Percentiles rank a stretch among this genome's conserved stretches.
phyloP scores from a whole-genome alignment of 2,888 invertebrate species.

The Pristionchus japonicus region DNA sequence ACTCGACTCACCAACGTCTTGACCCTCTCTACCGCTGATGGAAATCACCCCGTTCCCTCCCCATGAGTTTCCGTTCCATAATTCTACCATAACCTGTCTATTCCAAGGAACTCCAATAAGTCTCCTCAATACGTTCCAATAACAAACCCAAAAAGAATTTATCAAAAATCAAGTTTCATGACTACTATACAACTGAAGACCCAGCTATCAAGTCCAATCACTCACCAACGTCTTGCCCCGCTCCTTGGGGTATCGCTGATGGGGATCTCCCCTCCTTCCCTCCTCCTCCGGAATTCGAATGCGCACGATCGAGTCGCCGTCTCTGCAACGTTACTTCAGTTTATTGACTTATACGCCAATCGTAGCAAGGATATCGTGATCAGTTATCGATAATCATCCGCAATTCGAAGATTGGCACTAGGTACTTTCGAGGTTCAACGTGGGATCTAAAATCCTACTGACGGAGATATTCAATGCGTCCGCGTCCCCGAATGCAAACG shows the following conservation, averaged over 20 bases:
- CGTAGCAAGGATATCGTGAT: not conserved
- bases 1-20: not conserved
- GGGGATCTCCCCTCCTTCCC: constrained; percentile 40
- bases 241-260: constrained; percentile 66
- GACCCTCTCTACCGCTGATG: not conserved
- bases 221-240: constrained; percentile 59
- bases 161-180: not conserved
- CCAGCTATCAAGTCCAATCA: not conserved
- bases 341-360: not conserved
- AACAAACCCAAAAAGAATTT: too few species aligned
- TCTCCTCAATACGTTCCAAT: too few species aligned
- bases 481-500: not conserved
- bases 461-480: too few species aligned
- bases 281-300: constrained; percentile 60
- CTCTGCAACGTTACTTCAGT: not conserved
- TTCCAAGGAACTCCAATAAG: too few species aligned
- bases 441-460: too few species aligned
- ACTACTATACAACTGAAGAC: not conserved
- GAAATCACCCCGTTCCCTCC: too few species aligned
- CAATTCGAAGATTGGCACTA: not conserved
- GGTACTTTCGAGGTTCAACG: not conserved
- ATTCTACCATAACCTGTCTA: too few species aligned
- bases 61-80: too few species aligned
- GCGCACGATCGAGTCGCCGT: not conserved
- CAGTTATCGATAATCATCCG: not conserved